phyloP scores from a whole-genome alignment of 2,113 vertebrate genomes.

The Ginglymostoma cirratum region DNA sequence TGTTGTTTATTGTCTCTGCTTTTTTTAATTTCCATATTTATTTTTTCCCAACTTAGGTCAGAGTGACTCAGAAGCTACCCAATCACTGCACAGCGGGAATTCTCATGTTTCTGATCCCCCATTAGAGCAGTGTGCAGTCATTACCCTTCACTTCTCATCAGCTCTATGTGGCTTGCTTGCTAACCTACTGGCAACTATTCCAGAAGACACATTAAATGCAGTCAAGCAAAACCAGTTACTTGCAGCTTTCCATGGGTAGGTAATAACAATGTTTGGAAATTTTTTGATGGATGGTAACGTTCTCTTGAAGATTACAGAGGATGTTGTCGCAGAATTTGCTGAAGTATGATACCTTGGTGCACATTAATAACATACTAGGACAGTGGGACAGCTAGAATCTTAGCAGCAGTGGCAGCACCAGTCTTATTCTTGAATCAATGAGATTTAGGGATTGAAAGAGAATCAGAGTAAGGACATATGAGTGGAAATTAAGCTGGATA shows the following conservation, averaged over 20 bases:
- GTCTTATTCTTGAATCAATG: neutral
- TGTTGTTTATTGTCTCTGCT: neutral
- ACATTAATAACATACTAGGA: neutral
- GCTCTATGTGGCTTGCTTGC: slow-evolving; percentile 75
- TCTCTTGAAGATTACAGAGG: neutral
- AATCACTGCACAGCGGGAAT: slow-evolving; percentile 56
- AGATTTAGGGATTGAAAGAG: neutral
- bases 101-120: slow-evolving; percentile 49
- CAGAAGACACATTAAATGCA: slow-evolving; percentile 68
- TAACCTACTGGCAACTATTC: slow-evolving; percentile 70
- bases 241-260: slow-evolving; percentile 70
- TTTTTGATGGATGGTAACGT: neutral
- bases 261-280: neutral
- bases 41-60: slow-evolving; percentile 58
- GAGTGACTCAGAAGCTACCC: slow-evolving; percentile 62
- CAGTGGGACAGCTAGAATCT: neutral
- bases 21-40: neutral
- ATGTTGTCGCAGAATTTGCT: neutral
- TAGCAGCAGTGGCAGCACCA: neutral
- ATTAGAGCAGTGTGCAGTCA: slow-evolving; percentile 58
- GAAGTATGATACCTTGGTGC: neutral
- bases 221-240: slow-evolving; percentile 64
- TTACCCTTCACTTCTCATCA: slow-evolving; percentile 76
- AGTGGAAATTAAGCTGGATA: neutral
- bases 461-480: neutral